Base-by-base conservation (phyloP, 2,888 invertebrate genomes). In the Clistopyga incitator region DNA sequence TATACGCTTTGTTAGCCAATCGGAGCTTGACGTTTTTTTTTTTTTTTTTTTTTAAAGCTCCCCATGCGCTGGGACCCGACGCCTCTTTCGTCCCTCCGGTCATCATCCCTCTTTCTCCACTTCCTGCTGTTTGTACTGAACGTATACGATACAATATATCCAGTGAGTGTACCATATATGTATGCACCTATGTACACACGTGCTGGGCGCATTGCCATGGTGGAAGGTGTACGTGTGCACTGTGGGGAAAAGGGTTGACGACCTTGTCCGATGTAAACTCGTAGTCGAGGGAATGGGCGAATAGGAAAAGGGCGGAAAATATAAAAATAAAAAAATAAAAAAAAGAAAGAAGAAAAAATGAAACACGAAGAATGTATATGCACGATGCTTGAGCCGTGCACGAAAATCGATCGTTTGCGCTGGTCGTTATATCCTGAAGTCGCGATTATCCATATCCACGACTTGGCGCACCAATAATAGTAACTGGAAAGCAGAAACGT, bases 231-330 rank as follows among this genome's bases (percentile, higher is more conserved):
- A 56, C 61, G 50, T 56, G 61, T n/a, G n/a, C n/a, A 74, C 74
- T 25, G 25, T 72, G 34, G 50, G 25, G 11, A 34, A 87, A 87
- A 87, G 87, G 88, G 86, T 88, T 88, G 85, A 85, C 88, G 87
- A 88, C 86, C 88, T 85, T 86, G 84, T 13, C 72, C 72, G 56
- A 47, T 74, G 42, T 61, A 74, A 74, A 61, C 72, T 15, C 72
- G 20, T 61, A 29, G 47, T 11, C 18, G 59, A 74, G 59, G 61
- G 59, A 45, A 18, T 34, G 72, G 47, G 42, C 18, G 87, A 86
- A 84, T 34, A 61, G 59, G 68, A 20, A 52, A 52, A 78, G 50
- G 64, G 59, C 76, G 82, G 70, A 68, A 78, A 84, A 85, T n/a
- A 87, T 84, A 78, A 72, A 80, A 82, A 54, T 18, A 52, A 70